Base-by-base conservation (phyloP, 2,113 vertebrate species). In the Pituophis catenifer region DNA sequence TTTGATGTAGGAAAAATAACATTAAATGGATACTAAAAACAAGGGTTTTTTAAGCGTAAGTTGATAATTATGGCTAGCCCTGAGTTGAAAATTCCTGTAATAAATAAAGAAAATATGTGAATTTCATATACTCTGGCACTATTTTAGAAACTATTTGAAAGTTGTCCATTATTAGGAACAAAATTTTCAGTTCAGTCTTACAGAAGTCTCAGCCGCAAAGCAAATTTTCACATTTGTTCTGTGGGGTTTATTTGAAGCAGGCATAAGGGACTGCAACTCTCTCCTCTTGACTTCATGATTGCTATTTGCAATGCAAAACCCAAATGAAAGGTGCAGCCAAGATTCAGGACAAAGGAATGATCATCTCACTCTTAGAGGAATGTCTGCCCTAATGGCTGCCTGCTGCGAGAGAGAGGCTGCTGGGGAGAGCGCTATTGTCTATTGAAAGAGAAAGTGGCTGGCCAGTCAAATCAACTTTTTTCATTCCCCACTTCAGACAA, bases 251-350 rank as follows among this genome's bases (percentile, higher is more conserved):
- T 65, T 54, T 33, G 50, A 91, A 91, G 65, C 6, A 53, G 15
- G 65, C n/a, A 24, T 3, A 33, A 33, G 65, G n/a, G n/a, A n/a
- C 24, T 55, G n/a, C 53, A 54, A n/a, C 90, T n/a, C 50, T 75
- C 38, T 8, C n/a, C n/a, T 53, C 52, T 52, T 53, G 52, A 24
- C 52, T 55, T 54, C 53, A 81, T 54, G 52, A 91, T 8, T 54
- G 65, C 90, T 33, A 81, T 91, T 91, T 91, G 90, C 65, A 91
- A 91, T 91, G 90, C 90, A 91, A 91, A 91, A 54, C 53, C 54
- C 29, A 23, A 54, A 91, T 81, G 65, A 91, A 55, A 91, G 52
- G 90, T 81, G n/a, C 65, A 91, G 65, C 90, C 65, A 81, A 91
- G 52, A 70, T 81, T 38, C 90, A 81, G 65, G 52, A 81, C 90